phyloP scores from a whole-genome alignment of 1,140 invertebrate genomes.

The Ylistrum balloti region DNA sequence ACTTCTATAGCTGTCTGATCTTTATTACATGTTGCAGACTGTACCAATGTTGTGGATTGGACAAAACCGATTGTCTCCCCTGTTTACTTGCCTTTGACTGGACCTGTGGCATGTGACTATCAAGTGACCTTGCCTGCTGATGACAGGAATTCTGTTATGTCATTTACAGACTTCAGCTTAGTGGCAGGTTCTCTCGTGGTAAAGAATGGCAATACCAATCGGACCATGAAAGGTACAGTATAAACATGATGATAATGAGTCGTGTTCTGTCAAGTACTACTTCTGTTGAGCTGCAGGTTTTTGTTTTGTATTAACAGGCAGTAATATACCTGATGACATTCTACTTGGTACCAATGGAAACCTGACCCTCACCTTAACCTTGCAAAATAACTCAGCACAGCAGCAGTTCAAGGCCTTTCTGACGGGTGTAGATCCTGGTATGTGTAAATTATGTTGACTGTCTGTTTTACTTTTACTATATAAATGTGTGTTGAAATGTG shows the following conservation, averaged over 20 bases:
- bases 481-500: too few relatives aligned
- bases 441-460: neutral
- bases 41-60: neutral
- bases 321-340: neutral
- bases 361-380: neutral
- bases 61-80: neutral
- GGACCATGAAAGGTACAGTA: neutral
- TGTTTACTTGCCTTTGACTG: neutral
- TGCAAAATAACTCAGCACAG: neutral
- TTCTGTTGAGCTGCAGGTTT: too few relatives aligned
- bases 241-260: too few relatives aligned
- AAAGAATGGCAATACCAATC: neutral
- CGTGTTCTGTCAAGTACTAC: too few relatives aligned
- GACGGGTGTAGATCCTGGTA: neutral
- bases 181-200: neutral
- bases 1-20: too few relatives aligned
- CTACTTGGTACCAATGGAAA: neutral
- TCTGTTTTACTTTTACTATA: too few relatives aligned
- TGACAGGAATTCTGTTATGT: neutral
- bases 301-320: neutral
- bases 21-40: neutral
- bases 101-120: neutral
- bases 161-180: neutral
- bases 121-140: neutral
- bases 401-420: neutral